Conservation (phyloP, 1,140 invertebrate species). For the Plodia interpunctella region DNA sequence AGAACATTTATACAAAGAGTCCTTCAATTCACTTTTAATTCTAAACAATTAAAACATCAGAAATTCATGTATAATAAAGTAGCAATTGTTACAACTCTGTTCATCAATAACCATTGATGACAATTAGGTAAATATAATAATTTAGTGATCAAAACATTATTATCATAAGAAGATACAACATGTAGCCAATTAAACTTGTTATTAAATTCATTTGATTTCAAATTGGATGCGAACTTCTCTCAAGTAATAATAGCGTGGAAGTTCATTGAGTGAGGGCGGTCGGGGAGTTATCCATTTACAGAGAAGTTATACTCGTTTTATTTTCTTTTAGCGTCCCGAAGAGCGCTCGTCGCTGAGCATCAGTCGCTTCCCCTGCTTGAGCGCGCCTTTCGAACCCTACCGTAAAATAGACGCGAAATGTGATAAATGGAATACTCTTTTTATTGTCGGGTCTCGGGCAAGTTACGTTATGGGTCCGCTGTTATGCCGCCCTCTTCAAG, state of each 20-base stretch:
- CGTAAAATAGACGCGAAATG: conserved; percentile 74
- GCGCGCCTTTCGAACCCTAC: conserved; percentile 55
- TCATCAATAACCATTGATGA: too few species aligned
- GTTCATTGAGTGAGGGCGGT: conserved; percentile 57
- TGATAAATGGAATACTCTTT: conserved; percentile 75
- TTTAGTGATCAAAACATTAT: neutral
- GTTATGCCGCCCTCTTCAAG: conserved; percentile 35
- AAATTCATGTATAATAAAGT: too few species aligned
- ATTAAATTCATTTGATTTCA: neutral
- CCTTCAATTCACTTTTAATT: too few species aligned
- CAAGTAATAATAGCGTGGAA: conserved; percentile 44
- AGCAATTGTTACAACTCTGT: too few species aligned
- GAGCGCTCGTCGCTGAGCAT: conserved; percentile 57
- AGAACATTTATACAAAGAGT: too few species aligned
- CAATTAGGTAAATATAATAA: too few species aligned
- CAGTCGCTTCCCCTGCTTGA: conserved; percentile 46
- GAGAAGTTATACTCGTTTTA: conserved; percentile 69
- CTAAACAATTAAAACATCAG: too few species aligned
- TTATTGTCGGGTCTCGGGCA: conserved; percentile 62
- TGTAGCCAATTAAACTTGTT: too few species aligned
- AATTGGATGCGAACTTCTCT: conserved; percentile 26
- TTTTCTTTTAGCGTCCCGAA: conserved; percentile 66
- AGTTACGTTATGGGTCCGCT: conserved; percentile 56
- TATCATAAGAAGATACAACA: conserved; percentile 4
- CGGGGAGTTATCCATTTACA: conserved; percentile 70